These are phyloP conservation scores for Eledona agricola DNA, from an alignment of 2,888 invertebrate genomes.

Conservation along the genomic window DNA sequence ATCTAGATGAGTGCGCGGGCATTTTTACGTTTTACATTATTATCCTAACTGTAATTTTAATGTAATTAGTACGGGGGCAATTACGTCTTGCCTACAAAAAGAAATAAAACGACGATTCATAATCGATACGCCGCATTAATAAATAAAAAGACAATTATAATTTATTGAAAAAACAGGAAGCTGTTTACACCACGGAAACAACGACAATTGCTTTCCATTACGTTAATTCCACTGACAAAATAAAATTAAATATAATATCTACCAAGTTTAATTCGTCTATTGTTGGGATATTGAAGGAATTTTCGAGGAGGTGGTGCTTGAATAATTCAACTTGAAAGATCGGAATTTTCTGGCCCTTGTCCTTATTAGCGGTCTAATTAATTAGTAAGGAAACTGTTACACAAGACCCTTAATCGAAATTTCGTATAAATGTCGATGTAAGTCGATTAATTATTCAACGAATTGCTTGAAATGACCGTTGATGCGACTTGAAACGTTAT, in stretches of 20 bases:
- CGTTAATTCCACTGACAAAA: slow-evolving; percentile 9
- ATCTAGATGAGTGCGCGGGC: slow-evolving; percentile 44
- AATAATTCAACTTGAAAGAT: slow-evolving; percentile 22
- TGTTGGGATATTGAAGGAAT: slow-evolving; percentile 16
- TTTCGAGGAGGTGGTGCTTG: slow-evolving; percentile 11
- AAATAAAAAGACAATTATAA: slow-evolving; percentile 19
- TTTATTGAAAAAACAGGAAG: slow-evolving; percentile 21
- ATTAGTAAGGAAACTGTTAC: slow-evolving; percentile 8
- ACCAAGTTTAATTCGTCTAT: slow-evolving; percentile 23
- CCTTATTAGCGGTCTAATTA: slow-evolving; percentile 19
- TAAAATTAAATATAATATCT: slow-evolving; percentile 19
- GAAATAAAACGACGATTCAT: slow-evolving; percentile 8
- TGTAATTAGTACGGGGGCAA: slow-evolving; percentile 20
- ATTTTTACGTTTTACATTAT: slow-evolving; percentile 34
- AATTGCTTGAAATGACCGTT: slow-evolving; percentile 13
- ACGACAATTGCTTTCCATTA: slow-evolving; percentile 21
- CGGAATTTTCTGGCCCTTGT: slow-evolving; percentile 7
- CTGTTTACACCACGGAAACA: slow-evolving; percentile 10
- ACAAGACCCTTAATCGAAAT: slow-evolving; percentile 22
- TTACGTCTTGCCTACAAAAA: slow-evolving; percentile 9
- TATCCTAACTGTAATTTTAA: slow-evolving; percentile 19
- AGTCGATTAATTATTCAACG: slow-evolving; percentile 13
- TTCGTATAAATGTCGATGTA: slow-evolving; percentile 14
- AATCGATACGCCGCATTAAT: slow-evolving; percentile 12
- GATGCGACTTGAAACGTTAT: slow-evolving; percentile 17